Evolutionary conservation across 2,113 vertebrate species (phyloP).

Genomic region (Puntigrus tetrazona): DNA sequence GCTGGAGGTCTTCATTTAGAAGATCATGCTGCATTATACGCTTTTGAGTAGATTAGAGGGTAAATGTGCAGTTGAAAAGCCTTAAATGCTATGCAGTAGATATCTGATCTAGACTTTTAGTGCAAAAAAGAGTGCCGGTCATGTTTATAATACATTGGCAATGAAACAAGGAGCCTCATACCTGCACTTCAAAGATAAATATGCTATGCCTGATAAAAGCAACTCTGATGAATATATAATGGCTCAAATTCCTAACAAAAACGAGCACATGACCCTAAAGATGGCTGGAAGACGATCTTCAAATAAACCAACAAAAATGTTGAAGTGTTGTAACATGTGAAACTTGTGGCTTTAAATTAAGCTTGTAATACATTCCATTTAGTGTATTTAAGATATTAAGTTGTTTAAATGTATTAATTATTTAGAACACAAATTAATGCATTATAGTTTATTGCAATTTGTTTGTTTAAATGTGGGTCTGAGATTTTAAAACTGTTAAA

Average conservation of each 20-base stretch:
- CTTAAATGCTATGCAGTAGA: not conserved
- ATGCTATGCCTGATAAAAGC: not conserved
- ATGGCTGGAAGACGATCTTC: not conserved
- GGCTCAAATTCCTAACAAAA: not conserved
- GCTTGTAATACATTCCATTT: not conserved
- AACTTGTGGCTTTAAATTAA: not conserved
- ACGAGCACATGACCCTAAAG: not conserved
- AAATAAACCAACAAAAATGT: not conserved
- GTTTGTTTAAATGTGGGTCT: not conserved
- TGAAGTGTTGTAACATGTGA: not conserved
- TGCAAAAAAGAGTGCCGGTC: not conserved
- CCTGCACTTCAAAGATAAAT: slow-evolving; percentile 2
- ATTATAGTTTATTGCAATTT: not conserved
- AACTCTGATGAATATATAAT: not conserved
- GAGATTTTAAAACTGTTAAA: not conserved
- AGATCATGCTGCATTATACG: not conserved
- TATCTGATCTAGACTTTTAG: not conserved
- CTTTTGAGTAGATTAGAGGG: not conserved
- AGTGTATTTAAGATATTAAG: not conserved
- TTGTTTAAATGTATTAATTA: too few species aligned
- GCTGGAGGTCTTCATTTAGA: not conserved
- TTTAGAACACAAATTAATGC: not conserved
- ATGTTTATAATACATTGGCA: not conserved
- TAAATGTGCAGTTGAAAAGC: not conserved
- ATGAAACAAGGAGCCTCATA: not conserved